Conservation (phyloP, 2,888 invertebrate genomes). For the Dascillus cervinus region DNA sequence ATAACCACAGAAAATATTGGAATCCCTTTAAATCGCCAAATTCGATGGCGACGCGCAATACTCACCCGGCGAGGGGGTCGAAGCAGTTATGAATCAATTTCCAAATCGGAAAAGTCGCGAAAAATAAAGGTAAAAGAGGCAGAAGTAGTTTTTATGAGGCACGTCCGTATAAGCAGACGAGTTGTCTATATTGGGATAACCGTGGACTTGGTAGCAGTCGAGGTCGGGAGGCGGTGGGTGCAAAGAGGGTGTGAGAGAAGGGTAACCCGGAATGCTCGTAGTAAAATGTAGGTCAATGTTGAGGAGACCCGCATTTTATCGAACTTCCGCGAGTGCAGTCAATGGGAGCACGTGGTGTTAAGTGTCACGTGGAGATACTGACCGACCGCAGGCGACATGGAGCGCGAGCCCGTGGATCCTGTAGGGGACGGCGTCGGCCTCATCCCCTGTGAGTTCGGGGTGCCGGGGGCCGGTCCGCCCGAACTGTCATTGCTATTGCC, state of each 20-base stretch:
- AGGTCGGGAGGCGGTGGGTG: slow-evolving; percentile 9
- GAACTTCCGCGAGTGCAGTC: slow-evolving; percentile 23
- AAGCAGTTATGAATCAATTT: too few species aligned
- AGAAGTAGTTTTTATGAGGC: too few species aligned
- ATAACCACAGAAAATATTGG: too few species aligned
- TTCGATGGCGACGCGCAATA: too few species aligned
- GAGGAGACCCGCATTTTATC: slow-evolving; percentile 29
- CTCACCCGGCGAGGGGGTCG: too few species aligned
- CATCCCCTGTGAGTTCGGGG: slow-evolving; percentile 70
- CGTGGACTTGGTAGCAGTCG: slow-evolving; percentile 9
- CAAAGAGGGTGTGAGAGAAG: slow-evolving; percentile 11
- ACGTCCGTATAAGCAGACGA: background rate
- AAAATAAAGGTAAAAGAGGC: too few species aligned
- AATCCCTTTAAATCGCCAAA: too few species aligned
- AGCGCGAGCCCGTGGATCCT: slow-evolving; percentile 89
- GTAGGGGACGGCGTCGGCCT: slow-evolving; percentile 90
- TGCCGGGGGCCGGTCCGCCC: slow-evolving; percentile 60
- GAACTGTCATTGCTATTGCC: slow-evolving; percentile 53
- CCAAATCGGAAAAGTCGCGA: too few species aligned
- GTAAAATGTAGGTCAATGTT: slow-evolving; percentile 32
- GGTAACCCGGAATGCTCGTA: slow-evolving; percentile 23
- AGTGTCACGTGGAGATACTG: slow-evolving; percentile 38
- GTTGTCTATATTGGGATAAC: slow-evolving; percentile 1
- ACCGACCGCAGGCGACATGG: slow-evolving; percentile 98
- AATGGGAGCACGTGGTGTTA: slow-evolving; percentile 23